Evolutionary conservation across 2,113 vertebrate genomes (phyloP).

Genomic region (Tychaedon coryphoeus): DNA sequence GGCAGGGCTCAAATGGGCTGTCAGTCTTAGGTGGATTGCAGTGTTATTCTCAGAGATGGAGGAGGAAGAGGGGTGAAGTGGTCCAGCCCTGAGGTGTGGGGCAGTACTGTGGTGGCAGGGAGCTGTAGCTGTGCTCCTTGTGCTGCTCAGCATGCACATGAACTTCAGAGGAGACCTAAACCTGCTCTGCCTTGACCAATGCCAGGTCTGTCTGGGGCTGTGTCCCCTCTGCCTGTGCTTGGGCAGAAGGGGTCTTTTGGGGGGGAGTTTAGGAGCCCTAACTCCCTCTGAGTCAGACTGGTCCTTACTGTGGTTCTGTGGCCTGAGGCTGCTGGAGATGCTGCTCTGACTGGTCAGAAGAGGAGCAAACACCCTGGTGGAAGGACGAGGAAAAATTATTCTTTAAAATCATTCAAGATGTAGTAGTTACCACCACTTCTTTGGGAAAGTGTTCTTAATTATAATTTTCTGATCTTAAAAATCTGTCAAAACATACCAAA

Average conservation of each 20-base stretch:
- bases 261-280: neutral
- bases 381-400: neutral
- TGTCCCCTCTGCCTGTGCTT: neutral
- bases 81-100: neutral
- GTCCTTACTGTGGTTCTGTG: neutral
- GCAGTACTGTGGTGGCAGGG: rapidly evolving
- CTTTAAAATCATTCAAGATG: neutral
- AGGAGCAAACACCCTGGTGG: neutral
- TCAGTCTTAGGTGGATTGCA: neutral
- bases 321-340: neutral
- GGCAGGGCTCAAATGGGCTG: neutral
- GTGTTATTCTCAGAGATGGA: neutral
- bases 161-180: neutral
- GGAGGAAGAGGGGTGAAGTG: neutral
- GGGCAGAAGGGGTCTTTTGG: rapidly evolving
- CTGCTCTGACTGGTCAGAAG: neutral
- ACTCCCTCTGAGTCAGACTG: neutral
- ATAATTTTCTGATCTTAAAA: neutral
- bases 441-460: neutral
- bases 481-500: neutral
- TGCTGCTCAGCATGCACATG: rapidly evolving
- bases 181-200: neutral
- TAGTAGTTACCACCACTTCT: neutral
- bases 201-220: neutral
- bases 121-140: neutral